Percentiles rank a stretch among this genome's conserved stretches.
Evolutionary conservation across 2,888 invertebrate genomes (phyloP).

Genomic region (Parnassius orleans): DNA sequence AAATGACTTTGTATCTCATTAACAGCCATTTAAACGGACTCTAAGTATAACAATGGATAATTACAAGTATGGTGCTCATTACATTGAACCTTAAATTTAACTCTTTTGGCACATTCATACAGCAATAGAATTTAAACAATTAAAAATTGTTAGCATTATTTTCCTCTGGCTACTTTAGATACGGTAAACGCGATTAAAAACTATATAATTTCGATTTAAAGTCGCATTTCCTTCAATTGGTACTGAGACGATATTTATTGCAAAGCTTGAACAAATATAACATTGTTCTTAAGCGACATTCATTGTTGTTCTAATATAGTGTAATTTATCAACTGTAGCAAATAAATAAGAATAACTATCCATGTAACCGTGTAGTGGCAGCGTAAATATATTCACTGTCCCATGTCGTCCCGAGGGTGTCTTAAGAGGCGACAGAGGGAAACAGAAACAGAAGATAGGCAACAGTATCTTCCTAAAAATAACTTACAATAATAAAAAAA

Average conservation of each 20-base stretch:
- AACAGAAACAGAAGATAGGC: no score
- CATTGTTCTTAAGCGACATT: neutral
- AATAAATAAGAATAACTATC: no score
- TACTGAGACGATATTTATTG: neutral
- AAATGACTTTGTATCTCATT: constrained; percentile 4
- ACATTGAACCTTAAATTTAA: neutral
- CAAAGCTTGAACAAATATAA: constrained; percentile 6
- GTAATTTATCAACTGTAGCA: neutral
- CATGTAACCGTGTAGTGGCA: no score
- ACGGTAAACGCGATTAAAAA: neutral
- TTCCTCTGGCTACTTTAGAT: no score
- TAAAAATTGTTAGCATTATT: no score
- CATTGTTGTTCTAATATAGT: constrained; percentile 6
- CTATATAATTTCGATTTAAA: neutral
- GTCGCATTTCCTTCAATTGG: neutral
- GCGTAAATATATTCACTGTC: no score
- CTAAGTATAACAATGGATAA: constrained; percentile 7
- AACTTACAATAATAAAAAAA: no score
- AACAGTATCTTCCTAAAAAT: no score
- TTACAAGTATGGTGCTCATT: constrained; percentile 1
- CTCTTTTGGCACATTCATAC: neutral
- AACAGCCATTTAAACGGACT: constrained; percentile 5
- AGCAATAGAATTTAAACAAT: neutral
- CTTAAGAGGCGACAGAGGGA: no score
- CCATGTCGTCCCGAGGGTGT: no score